Evolutionary conservation across 2,113 vertebrate species (phyloP), one percentile per base, ranked within the genome.

Genomic region (Heterotis niloticus): DNA sequence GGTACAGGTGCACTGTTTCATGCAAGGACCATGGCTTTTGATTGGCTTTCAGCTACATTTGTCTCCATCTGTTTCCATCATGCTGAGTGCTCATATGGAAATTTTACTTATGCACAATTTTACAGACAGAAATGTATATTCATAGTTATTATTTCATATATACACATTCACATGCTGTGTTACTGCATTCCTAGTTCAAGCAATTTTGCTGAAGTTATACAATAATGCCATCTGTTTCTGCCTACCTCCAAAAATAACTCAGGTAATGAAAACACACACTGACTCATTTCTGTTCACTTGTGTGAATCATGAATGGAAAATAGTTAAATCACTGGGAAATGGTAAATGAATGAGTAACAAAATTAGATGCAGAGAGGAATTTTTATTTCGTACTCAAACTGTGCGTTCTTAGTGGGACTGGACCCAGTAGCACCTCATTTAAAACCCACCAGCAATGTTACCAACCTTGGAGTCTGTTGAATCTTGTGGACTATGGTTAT

Each of bases 31-130:
- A 17, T 29, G 23, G 5, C 56, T 56, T 56, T 74, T 74, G 69
- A 79, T 64, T 59, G 44, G 17, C 12, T 57, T 73, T 51, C 54
- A 65, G n/a, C 23, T 54, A 52, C 51, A 10, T 79, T 72, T 79
- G 44, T 72, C 29, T 26, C 54, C 14, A 12, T 57, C 44, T 64
- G 24, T 23, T 79, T 66, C 56, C 23, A 64, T n/a, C 7, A 24
- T 14, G 29, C 5, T 17, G 14, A 9, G 56, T 62, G 26, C 57
- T 14, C 0, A 59, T 28, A 26, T 62, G 59, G 54, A n/a, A 23
- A 12, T 52, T 72, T 54, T 51, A 51, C 44, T n/a, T n/a, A n/a
- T 62, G 59, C 66, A n/a, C 64, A 23, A 12, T 52, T 72, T 54
- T 51, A 51, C 44, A 72, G 69, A 44, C 44, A 54, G 11, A 5